phyloP scores from a whole-genome alignment of 1,140 invertebrate species.

The Sitophilus oryzae region DNA sequence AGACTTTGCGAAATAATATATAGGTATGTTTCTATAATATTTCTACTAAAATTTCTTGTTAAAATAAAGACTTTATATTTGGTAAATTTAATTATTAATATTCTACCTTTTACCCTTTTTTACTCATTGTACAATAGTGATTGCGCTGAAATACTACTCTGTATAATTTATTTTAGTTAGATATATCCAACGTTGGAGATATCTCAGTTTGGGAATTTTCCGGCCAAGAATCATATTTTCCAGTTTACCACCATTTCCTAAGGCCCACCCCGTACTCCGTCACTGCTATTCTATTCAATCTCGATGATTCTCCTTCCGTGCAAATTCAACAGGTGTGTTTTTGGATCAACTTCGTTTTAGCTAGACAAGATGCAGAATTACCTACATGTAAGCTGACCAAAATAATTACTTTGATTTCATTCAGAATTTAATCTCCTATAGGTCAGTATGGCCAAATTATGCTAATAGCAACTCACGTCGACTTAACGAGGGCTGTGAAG shows the following conservation, averaged over 20 bases:
- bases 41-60: too few species aligned
- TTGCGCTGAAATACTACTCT: too few species aligned
- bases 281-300: slow-evolving; percentile 67
- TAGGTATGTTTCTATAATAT: too few species aligned
- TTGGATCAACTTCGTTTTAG: slow-evolving; percentile 76
- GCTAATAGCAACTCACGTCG: slow-evolving; percentile 64
- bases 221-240: slow-evolving; percentile 72
- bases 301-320: slow-evolving; percentile 64
- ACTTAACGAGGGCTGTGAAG: slow-evolving; percentile 49
- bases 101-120: too few species aligned
- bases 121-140: too few species aligned
- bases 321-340: slow-evolving; percentile 70
- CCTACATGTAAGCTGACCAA: slow-evolving; percentile 68
- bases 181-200: slow-evolving; percentile 54
- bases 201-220: slow-evolving; percentile 78
- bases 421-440: too few species aligned
- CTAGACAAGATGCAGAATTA: slow-evolving; percentile 55
- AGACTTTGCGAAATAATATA: too few species aligned
- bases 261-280: slow-evolving; percentile 36
- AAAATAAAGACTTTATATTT: too few species aligned
- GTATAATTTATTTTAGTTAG: slow-evolving; percentile 47
- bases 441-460: slow-evolving; percentile 56
- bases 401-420: too few species aligned
- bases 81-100: too few species aligned
- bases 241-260: slow-evolving; percentile 60